These are phyloP conservation scores for Xenopus laevis DNA, from an alignment of 2,113 vertebrate species.

Conservation along the genomic window DNA sequence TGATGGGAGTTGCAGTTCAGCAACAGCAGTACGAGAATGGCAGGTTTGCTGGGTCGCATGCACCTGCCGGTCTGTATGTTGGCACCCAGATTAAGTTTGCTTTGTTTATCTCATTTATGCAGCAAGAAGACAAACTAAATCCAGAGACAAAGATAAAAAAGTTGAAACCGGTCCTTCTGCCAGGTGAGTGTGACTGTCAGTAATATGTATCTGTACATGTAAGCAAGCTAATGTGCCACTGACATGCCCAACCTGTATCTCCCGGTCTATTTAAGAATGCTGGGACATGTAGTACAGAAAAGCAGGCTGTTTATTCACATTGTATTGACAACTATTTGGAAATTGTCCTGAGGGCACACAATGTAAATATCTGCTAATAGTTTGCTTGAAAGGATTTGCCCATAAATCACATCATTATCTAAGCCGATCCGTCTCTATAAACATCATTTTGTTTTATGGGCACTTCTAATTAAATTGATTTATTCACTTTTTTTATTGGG, in stretches of 20 bases:
- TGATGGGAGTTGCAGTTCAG: too few species aligned
- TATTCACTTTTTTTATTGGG: too few species aligned
- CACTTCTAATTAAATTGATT: not conserved
- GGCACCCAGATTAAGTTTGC: not conserved
- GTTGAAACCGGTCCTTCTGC: conserved; percentile 84
- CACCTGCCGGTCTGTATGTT: not conserved
- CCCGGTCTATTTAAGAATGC: too few species aligned
- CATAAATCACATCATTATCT: not conserved
- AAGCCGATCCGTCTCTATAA: not conserved
- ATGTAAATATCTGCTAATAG: not conserved
- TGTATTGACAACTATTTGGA: not conserved
- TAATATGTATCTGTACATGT: too few species aligned
- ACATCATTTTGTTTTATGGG: not conserved
- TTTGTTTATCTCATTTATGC: conserved; percentile 29
- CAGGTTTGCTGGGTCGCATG: not conserved
- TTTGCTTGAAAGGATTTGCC: not conserved
- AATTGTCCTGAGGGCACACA: not conserved
- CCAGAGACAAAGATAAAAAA: conserved; percentile 83
- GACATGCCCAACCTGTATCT: too few species aligned
- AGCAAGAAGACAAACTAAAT: conserved; percentile 75
- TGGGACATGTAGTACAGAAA: too few species aligned
- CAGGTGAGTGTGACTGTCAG: conserved; percentile 67
- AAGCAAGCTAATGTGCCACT: not conserved
- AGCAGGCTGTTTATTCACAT: not conserved
- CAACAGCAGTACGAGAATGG: not conserved